phyloP scores from a whole-genome alignment of 2,113 vertebrate species.

The Clarias macrocephalus region DNA sequence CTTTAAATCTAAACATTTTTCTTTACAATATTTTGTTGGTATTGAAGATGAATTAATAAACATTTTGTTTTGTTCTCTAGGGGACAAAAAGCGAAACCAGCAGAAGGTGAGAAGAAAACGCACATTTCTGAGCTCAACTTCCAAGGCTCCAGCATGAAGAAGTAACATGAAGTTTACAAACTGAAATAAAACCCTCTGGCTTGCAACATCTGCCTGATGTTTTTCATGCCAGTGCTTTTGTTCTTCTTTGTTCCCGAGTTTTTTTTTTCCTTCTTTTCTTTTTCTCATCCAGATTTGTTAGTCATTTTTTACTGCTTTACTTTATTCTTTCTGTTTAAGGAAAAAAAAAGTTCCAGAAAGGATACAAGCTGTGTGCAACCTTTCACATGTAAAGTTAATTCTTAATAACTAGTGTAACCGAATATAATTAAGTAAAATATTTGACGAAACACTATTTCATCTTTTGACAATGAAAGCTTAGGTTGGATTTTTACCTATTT shows the following conservation, averaged over 20 bases:
- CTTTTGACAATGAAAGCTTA: not conserved
- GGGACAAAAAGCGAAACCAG: constrained; percentile 61
- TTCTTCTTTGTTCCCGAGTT: not conserved
- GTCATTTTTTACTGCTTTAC: not conserved
- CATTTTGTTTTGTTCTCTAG: constrained; percentile 60
- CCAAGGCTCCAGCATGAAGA: constrained; percentile 70
- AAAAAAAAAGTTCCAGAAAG: not conserved
- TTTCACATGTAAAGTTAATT: not conserved
- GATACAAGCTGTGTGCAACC: not conserved
- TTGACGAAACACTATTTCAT: not conserved
- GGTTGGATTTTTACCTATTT: not conserved
- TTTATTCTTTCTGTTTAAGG: not conserved
- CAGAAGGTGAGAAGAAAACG: constrained; percentile 33
- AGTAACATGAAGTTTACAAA: constrained; percentile 68
- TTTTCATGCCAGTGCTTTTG: not conserved
- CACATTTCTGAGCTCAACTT: constrained; percentile 66
- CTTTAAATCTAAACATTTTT: not conserved
- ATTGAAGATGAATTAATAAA: not conserved
- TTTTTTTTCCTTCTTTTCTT: not conserved
- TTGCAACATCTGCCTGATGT: not conserved
- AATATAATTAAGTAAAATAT: not conserved
- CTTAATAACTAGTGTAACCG: not conserved
- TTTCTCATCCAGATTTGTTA: not conserved
- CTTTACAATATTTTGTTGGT: not conserved
- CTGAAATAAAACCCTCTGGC: constrained; percentile 20